These are phyloP conservation scores for Germaria angustata DNA, from an alignment of 2,888 invertebrate genomes.

Conservation along the genomic window DNA sequence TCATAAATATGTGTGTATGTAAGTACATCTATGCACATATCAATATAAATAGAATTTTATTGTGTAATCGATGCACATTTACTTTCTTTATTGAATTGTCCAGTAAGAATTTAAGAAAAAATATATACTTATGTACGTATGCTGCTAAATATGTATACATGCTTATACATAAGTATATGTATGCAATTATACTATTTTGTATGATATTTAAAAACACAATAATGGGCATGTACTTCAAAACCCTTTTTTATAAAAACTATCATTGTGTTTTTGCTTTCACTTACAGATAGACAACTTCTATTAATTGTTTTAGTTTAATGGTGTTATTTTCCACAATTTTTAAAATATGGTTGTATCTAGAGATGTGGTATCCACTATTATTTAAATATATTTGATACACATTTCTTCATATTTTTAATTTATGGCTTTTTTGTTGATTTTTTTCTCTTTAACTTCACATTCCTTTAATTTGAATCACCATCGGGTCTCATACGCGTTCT, in stretches of 20 bases:
- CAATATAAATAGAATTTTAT: conserved; percentile 52
- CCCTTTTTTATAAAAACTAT: background rate
- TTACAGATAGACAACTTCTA: conserved; percentile 24
- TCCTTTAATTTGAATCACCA: background rate
- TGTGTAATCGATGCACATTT: conserved; percentile 36
- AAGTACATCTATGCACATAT: too few species aligned
- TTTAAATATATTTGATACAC: background rate
- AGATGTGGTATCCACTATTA: too few species aligned
- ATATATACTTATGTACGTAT: too few species aligned
- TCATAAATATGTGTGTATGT: background rate
- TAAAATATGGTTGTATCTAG: too few species aligned
- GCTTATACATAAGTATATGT: background rate
- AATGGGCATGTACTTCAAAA: conserved; percentile 9
- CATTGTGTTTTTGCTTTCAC: background rate
- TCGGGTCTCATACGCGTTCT: conserved; percentile 41
- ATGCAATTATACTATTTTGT: background rate
- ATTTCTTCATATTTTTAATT: background rate
- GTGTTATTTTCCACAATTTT: background rate
- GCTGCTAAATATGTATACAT: background rate
- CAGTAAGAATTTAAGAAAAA: too few species aligned
- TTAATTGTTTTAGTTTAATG: background rate
- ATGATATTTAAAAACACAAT: background rate
- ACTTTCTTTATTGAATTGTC: conserved; percentile 14
- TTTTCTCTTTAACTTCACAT: background rate
- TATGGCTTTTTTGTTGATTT: background rate